phyloP scores from a whole-genome alignment of 2,888 invertebrate species.

The Osmoderma eremita region DNA sequence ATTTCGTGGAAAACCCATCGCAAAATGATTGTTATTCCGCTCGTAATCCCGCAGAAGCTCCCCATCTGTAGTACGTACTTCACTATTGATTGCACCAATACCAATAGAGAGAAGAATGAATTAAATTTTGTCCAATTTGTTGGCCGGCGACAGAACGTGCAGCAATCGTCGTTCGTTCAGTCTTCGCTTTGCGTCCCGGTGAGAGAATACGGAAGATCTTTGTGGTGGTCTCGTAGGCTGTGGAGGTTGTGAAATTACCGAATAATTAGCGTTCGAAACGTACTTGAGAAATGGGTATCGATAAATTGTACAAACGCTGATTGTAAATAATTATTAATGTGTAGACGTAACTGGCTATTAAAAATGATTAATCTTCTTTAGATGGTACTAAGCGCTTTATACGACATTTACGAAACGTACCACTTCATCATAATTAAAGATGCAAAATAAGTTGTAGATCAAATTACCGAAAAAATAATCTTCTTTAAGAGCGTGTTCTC shows the following conservation, averaged over 20 bases:
- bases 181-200: neutral
- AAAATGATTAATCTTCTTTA: neutral
- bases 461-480: too few species aligned
- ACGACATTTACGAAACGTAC: too few species aligned
- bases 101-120: too few species aligned
- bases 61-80: too few species aligned
- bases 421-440: too few species aligned
- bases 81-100: too few species aligned
- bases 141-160: too few species aligned
- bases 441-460: too few species aligned
- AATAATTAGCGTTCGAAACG: slow-evolving; percentile 6
- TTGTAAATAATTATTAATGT: slow-evolving; percentile 6
- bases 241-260: neutral
- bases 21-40: slow-evolving; percentile 9
- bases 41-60: neutral
- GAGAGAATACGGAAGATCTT: neutral
- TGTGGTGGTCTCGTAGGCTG: neutral
- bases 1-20: slow-evolving; percentile 3
- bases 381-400: too few species aligned
- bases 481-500: too few species aligned
- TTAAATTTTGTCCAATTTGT: too few species aligned
- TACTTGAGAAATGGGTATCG: neutral
- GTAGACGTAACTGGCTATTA: neutral
- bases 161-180: too few species aligned
- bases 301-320: slow-evolving; percentile 6